Evolutionary conservation across 2,113 vertebrate genomes (phyloP), one percentile per base, ranked within the genome.

Genomic region (Bufo gargarizans): DNA sequence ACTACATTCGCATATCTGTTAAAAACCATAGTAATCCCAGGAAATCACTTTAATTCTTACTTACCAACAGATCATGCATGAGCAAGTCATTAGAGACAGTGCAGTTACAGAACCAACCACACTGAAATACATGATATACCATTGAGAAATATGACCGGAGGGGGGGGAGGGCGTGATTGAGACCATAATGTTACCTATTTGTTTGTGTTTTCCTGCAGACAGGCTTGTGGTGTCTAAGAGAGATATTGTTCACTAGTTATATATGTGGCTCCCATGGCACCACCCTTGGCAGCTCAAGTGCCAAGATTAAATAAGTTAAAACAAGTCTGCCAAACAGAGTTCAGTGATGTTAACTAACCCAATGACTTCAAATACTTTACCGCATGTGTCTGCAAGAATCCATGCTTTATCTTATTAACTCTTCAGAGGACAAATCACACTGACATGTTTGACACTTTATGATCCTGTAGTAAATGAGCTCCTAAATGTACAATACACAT

Each of bases 301-400:
- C 81, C 2, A 56, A 90, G 20, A 59, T 80, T 71, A 19, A 4
- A 58, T 22, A 90, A 90, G 65, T 87, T 86, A 53, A 53, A 69
- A 89, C 56, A 5, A 45, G 86, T 86, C 82, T 87, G 86, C 56
- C 90, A 90, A 86, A 90, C 85, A 85, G 90, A 87, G 50, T 85
- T 86, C 69, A 49, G 45, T 85, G 88, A 90, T 86, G 84, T 91
- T 86, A 85, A 87, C 91, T 93, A 80, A 43, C 0, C 11, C 78
- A 45, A 82, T 17, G 10, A 85, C 85, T 89, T 89, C 6, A 0
- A 79, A 67, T 89, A 82, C 65, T 89, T 50, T 88, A 14, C 16
- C 55, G 67, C 22, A 53, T 17, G 6, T 79, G 59, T 63, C 22
- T 4, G 50, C 59, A 90, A 91, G 85, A 56, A 89, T 22, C 83